Conservation (phyloP, 2,888 invertebrate genomes). For the Neocrepidodera transversa region DNA sequence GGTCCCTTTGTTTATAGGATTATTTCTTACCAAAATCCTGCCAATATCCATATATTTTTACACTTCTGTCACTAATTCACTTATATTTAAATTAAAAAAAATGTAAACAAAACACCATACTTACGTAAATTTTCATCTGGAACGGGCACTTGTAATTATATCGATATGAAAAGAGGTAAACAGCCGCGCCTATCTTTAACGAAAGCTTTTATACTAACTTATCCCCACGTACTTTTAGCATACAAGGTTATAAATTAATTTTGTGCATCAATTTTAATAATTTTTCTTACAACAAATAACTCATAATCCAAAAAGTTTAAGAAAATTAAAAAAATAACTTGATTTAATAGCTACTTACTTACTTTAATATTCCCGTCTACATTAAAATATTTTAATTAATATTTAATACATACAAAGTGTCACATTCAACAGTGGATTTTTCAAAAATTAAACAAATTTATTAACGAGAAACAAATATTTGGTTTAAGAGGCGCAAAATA, state of each 20-base stretch:
- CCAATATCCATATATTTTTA: background rate
- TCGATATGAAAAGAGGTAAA: slow-evolving; percentile 49
- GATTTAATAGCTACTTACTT: no score
- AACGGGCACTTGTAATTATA: slow-evolving; percentile 37
- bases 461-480: no score
- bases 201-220: slow-evolving; percentile 51
- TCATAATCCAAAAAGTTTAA: no score
- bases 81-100: slow-evolving; percentile 19
- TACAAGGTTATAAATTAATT: slow-evolving; percentile 47
- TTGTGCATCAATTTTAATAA: slow-evolving; percentile 14
- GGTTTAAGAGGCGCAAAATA: no score
- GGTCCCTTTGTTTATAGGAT: no score
- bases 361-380: no score
- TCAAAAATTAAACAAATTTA: no score
- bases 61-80: slow-evolving; percentile 10
- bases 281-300: background rate
- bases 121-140: slow-evolving; percentile 51
- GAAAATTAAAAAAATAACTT: no score
- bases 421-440: no score
- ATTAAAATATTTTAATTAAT: no score
- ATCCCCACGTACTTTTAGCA: slow-evolving; percentile 49
- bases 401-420: no score
- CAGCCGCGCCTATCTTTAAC: slow-evolving; percentile 48
- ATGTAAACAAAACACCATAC: slow-evolving; percentile 41
- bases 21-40: slow-evolving; percentile 1